Conservation (phyloP, 2,113 vertebrate species). For the Taurulus bubalis region DNA sequence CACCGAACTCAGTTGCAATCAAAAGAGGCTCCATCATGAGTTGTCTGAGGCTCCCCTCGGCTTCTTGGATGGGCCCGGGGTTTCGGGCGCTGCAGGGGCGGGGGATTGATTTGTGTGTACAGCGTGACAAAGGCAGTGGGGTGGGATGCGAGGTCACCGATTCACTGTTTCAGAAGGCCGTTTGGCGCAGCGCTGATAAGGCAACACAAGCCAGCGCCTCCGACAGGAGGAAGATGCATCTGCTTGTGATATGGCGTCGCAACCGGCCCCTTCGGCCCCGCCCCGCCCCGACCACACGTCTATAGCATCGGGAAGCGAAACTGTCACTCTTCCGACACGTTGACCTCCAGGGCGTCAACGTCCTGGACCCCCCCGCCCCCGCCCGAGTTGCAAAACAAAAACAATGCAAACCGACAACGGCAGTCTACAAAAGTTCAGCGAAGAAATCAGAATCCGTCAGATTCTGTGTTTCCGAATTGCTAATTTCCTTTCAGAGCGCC, state of each 20-base stretch:
- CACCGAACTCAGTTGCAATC: constrained; percentile 51
- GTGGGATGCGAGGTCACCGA: constrained; percentile 56
- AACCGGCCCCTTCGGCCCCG: constrained; percentile 21
- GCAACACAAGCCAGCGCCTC: constrained; percentile 61
- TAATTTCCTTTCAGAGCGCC: constrained; percentile 16
- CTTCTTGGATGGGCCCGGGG: constrained; percentile 26
- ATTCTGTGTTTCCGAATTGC: not conserved
- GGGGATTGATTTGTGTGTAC: constrained; percentile 57
- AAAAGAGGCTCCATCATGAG: constrained; percentile 76
- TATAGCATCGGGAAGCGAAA: constrained; percentile 63
- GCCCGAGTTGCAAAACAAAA: not conserved
- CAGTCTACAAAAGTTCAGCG: constrained; percentile 30
- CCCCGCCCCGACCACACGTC: constrained; percentile 24
- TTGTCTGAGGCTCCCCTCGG: constrained; percentile 60
- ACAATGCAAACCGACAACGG: not conserved
- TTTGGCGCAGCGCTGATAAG: constrained; percentile 72
- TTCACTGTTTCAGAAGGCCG: constrained; percentile 65
- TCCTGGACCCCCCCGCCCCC: not conserved
- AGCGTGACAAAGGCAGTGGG: constrained; percentile 65
- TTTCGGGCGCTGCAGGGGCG: constrained; percentile 45
- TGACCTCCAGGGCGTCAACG: constrained; percentile 72
- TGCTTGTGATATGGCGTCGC: constrained; percentile 76
- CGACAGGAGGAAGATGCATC: constrained; percentile 84
- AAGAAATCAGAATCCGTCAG: not conserved
- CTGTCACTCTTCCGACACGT: constrained; percentile 70